Conservation (phyloP, 92 coral and sea anemone genomes). For the Meandrina meandrites region DNA sequence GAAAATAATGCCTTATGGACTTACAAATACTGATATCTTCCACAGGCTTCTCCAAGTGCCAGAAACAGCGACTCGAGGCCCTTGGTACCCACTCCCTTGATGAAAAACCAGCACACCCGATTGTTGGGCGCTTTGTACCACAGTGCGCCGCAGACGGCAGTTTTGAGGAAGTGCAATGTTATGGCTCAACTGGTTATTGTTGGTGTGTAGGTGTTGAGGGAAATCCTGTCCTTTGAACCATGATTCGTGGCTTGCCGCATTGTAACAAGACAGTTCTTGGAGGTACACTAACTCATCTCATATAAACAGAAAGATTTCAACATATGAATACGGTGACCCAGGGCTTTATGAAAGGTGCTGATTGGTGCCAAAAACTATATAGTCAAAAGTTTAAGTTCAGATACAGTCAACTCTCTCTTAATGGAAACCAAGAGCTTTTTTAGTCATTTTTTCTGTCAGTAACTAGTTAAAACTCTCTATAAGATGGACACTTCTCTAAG, state of each 20-base stretch:
- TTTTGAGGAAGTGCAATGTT: conserved; percentile 89
- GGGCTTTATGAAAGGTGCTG: no score
- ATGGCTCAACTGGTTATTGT: conserved; percentile 95
- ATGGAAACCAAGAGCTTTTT: no score
- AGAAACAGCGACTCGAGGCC: conserved; percentile 78
- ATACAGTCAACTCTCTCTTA: no score
- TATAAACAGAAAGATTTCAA: neutral
- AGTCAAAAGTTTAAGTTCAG: no score
- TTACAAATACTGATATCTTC: neutral
- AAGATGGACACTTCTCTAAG: no score
- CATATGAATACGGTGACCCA: neutral
- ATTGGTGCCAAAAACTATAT: no score
- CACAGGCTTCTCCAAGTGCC: conserved; percentile 81
- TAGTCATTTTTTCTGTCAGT: no score
- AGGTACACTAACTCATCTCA: conserved; percentile 25
- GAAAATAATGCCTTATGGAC: no score
- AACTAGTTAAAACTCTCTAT: no score
- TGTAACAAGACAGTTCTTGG: conserved; percentile 75
- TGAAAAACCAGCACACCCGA: conserved; percentile 34
- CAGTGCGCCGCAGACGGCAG: conserved; percentile 84
- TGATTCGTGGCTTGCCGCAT: conserved; percentile 83
- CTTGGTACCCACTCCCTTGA: conserved; percentile 56
- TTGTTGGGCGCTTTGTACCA: conserved; percentile 83
- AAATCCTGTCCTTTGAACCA: conserved; percentile 77
- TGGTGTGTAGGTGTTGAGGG: conserved; percentile 93